Conservation (phyloP, 2,888 invertebrate genomes). For the Ceriagrion tenellum region DNA sequence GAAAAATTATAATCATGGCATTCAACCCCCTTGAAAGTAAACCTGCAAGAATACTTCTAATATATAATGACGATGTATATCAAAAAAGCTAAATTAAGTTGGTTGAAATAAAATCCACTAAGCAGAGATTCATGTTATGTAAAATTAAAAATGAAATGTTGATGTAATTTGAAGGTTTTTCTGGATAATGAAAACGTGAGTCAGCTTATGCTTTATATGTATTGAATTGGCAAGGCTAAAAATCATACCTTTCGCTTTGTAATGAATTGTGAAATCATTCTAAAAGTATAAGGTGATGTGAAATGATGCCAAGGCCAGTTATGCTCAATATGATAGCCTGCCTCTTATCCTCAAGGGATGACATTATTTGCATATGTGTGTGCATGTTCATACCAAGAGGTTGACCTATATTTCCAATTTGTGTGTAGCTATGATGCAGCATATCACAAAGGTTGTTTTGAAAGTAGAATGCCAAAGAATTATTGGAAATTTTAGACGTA, state of each 20-base stretch:
- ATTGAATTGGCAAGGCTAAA: conserved; percentile 60
- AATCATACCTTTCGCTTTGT: conserved; percentile 50
- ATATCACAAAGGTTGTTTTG: conserved; percentile 58
- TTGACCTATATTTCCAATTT: conserved; percentile 65
- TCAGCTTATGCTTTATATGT: conserved; percentile 63
- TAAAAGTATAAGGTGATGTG: conserved; percentile 48
- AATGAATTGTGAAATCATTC: conserved; percentile 56
- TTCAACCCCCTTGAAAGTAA: conserved; percentile 13
- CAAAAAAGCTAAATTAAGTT: conserved; percentile 13
- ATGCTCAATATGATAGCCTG: conserved; percentile 66
- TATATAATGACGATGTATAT: not conserved
- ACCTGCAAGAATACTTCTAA: conserved; percentile 30
- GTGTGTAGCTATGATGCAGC: conserved; percentile 62
- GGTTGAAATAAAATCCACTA: conserved; percentile 32
- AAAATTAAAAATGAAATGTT: conserved; percentile 38
- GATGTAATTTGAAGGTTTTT: conserved; percentile 40
- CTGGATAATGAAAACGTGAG: conserved; percentile 10
- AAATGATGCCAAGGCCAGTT: conserved; percentile 51
- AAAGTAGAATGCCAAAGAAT: conserved; percentile 42
- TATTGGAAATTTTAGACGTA: conserved; percentile 37
- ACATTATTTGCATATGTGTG: conserved; percentile 65
- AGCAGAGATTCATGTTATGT: conserved; percentile 46
- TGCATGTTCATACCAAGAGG: conserved; percentile 51
- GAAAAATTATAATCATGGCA: conserved; percentile 23
- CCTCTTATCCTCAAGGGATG: conserved; percentile 55